Conservation (phyloP, 1,140 invertebrate genomes). For the Platorchestia sp. region DNA sequence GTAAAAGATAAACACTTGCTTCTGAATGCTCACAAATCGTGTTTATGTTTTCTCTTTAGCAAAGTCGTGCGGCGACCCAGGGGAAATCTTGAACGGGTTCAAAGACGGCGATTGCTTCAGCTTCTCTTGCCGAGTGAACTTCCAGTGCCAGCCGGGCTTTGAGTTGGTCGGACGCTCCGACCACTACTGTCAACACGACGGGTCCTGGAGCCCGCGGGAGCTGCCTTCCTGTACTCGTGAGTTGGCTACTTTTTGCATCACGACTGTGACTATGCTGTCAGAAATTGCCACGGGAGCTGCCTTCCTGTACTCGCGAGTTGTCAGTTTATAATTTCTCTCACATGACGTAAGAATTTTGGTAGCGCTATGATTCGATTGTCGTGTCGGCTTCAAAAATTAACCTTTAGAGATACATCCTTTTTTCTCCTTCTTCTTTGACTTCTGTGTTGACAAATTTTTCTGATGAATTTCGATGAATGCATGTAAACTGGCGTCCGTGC, state of each 20-base stretch:
- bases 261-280: too few species aligned
- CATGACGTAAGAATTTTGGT: too few species aligned
- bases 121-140: slow-evolving; percentile 90
- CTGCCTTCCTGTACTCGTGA: slow-evolving; percentile 89
- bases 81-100: slow-evolving; percentile 90
- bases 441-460: too few species aligned
- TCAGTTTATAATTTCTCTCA: slow-evolving; percentile 32
- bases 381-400: too few species aligned
- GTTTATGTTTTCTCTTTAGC: too few species aligned
- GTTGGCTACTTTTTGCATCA: slow-evolving; percentile 49
- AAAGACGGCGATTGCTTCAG: slow-evolving; percentile 92
- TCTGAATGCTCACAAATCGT: too few species aligned
- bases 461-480: too few species aligned
- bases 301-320: neutral
- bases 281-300: neutral
- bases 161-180: slow-evolving; percentile 88
- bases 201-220: slow-evolving; percentile 85
- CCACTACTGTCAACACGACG: slow-evolving; percentile 74
- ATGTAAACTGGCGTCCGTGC: too few species aligned
- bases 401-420: too few species aligned
- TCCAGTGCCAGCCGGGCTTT: slow-evolving; percentile 93
- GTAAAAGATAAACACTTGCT: too few species aligned
- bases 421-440: too few species aligned
- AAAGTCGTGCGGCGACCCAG: slow-evolving; percentile 78
- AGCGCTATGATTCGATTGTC: too few species aligned